Evolutionary conservation across 2,888 invertebrate genomes (phyloP).

Genomic region (Megastigmus dorsalis): DNA sequence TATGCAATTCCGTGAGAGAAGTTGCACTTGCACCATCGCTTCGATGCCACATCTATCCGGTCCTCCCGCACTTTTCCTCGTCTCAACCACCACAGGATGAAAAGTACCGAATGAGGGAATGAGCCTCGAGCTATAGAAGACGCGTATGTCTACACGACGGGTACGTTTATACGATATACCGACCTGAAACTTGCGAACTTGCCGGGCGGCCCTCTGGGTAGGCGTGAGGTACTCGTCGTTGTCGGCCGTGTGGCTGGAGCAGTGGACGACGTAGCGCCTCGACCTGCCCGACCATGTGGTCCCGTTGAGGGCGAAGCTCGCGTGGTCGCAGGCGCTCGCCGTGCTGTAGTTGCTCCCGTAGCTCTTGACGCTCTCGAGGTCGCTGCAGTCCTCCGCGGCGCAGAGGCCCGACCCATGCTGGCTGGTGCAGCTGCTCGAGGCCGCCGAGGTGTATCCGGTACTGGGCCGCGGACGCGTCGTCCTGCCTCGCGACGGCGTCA

Average conservation of each 20-base stretch:
- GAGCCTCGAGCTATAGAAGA: too few relatives aligned
- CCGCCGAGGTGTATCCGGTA: slow-evolving; percentile 56
- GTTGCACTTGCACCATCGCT: too few relatives aligned
- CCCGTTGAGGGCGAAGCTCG: slow-evolving; percentile 83
- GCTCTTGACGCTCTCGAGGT: slow-evolving; percentile 86
- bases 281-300: slow-evolving; percentile 77
- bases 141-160: too few relatives aligned
- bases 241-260: slow-evolving; percentile 85
- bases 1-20: too few relatives aligned
- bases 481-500: slow-evolving; percentile 69
- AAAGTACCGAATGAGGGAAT: too few relatives aligned
- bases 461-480: slow-evolving; percentile 22
- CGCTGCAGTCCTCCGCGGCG: slow-evolving; percentile 79
- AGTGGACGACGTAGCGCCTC: slow-evolving; percentile 87
- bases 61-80: too few relatives aligned
- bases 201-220: slow-evolving; percentile 88
- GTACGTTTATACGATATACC: too few relatives aligned
- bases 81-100: too few relatives aligned
- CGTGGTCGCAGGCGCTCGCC: slow-evolving; percentile 86
- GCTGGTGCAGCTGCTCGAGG: slow-evolving; percentile 58
- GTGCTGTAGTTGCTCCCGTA: slow-evolving; percentile 85
- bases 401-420: too few relatives aligned
- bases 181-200: slow-evolving; percentile 83
- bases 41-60: too few relatives aligned
- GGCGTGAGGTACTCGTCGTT: slow-evolving; percentile 91